Base-by-base conservation (phyloP, 2,888 invertebrate species). In the Andrena fulva region DNA sequence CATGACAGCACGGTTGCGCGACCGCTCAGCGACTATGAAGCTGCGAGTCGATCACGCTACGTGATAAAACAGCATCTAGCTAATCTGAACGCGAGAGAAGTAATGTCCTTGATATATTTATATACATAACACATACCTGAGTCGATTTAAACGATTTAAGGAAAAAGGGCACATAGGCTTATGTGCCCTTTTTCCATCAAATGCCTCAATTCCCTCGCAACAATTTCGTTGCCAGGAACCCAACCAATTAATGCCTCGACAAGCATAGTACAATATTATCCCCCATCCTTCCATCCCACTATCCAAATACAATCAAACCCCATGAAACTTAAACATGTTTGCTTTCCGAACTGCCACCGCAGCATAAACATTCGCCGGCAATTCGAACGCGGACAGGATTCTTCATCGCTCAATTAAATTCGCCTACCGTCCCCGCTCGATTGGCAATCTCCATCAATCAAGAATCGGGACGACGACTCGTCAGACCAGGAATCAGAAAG, bases 381-480 rank as follows among this genome's bases (percentile, higher is more conserved):
- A 24, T 24, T 62, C n/a, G 31, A 31, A 8, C 62, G 24, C 20
- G 8, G 35, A 48, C 33, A 16, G 20, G 42, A 54, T 54, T 20
- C 5, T 31, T 16, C 20, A 8, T 48, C 20, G 27, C 5, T 8
- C 31, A 33, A 64, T 72, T 72, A 54, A n/a, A 54, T 16, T 35
- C 52, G 20, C 10, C 31, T 8, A 27, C 27, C 4, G n/a, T 60
- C 1, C 16, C 27, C 12, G 52, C 52, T 54, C 16, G 10, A 24
- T 52, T 8, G 20, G 8, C 24, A 56, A 54, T 72, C 62, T 62
- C 20, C 72, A 72, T 72, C 54, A 54, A 72, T 72, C 54, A 35
- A 52, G 35, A 24, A 63, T 72, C 63, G 27, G 59, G 48, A 16
- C 29, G 31, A 42, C 42, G n/a, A 12, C 60, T 69, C n/a, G 35